These are phyloP conservation scores for Camptogramma bilineatum DNA, from an alignment of 2,888 invertebrate genomes.

Conservation along the genomic window DNA sequence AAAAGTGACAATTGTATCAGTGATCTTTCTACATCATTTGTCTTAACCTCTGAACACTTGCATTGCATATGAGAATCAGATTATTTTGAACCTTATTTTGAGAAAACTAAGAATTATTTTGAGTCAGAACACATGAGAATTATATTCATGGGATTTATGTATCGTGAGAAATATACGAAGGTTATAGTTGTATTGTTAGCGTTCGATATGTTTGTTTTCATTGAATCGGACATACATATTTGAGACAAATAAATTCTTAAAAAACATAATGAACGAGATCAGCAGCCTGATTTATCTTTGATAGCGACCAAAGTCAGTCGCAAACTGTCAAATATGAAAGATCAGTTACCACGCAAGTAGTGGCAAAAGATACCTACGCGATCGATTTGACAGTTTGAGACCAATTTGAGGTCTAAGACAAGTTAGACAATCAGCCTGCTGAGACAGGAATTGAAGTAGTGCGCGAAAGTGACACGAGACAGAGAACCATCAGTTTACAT, in stretches of 20 bases:
- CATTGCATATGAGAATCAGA: background rate
- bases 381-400: too few species aligned
- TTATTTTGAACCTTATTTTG: background rate
- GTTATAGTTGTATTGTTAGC: slow-evolving; percentile 18
- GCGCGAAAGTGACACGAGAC: too few species aligned
- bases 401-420: too few species aligned
- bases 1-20: slow-evolving; percentile 41
- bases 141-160: slow-evolving; percentile 26
- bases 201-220: slow-evolving; percentile 13
- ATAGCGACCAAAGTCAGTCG: too few species aligned
- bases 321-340: too few species aligned
- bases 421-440: too few species aligned
- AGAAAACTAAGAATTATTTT: background rate
- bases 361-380: too few species aligned
- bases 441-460: too few species aligned
- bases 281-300: too few species aligned
- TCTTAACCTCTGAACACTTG: background rate
- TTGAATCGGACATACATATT: background rate
- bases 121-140: slow-evolving; percentile 8
- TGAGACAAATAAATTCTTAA: background rate
- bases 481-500: too few species aligned
- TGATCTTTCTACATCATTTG: slow-evolving; percentile 41
- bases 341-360: too few species aligned
- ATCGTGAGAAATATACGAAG: slow-evolving; percentile 33
- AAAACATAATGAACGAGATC: too few species aligned